Evolutionary conservation across 2,113 vertebrate genomes (phyloP).

Genomic region (Centrocercus urophasianus): DNA sequence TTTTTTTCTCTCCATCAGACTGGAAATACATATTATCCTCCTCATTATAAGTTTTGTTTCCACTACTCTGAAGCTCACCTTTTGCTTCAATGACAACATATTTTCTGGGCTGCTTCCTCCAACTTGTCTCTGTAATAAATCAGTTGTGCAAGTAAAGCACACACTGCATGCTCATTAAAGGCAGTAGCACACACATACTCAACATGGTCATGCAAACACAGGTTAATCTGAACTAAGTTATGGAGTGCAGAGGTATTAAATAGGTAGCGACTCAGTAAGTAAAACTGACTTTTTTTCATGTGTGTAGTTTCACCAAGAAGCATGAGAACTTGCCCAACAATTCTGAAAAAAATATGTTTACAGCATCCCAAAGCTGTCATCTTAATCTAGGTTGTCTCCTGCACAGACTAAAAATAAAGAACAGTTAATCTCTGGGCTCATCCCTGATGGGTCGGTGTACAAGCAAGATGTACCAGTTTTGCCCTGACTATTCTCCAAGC

Average conservation of each 20-base stretch:
- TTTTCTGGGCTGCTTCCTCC: slow-evolving; percentile 15
- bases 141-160: background rate
- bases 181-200: background rate
- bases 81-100: background rate
- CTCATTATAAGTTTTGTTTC: background rate
- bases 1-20: background rate
- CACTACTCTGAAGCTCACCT: background rate
- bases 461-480: background rate
- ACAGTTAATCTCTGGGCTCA: background rate
- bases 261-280: background rate
- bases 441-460: background rate
- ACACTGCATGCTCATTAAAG: background rate
- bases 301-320: background rate
- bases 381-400: background rate
- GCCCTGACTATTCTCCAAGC: background rate
- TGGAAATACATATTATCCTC: background rate
- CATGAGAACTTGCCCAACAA: background rate
- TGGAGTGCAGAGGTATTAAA: background rate
- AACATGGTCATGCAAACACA: background rate
- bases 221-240: background rate
- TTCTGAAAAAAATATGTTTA: background rate
- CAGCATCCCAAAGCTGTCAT: background rate
- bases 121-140: background rate
- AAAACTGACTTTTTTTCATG: background rate
- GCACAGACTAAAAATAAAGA: background rate